phyloP scores from a whole-genome alignment of 2,888 invertebrate species.

The Crocallis elinguaria region DNA sequence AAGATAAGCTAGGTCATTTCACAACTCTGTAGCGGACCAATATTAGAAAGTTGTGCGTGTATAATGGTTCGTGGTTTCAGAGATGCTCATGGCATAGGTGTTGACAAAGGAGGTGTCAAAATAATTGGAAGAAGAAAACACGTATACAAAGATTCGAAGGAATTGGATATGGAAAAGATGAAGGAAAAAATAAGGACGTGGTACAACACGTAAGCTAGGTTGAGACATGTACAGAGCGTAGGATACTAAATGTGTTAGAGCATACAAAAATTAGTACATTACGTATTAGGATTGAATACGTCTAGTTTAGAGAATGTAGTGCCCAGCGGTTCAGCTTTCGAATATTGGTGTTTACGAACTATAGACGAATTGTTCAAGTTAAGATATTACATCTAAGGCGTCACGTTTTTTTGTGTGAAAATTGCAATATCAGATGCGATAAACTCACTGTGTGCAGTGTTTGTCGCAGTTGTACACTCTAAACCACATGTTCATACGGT shows the following conservation, averaged over 20 bases:
- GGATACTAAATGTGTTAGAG: constrained; percentile 67
- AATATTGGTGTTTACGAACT: constrained; percentile 71
- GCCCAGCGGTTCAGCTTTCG: constrained; percentile 80
- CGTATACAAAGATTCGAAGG: constrained; percentile 9
- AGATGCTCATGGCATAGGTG: constrained; percentile 30
- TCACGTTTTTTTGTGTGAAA: constrained; percentile 13
- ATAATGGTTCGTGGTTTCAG: constrained; percentile 58
- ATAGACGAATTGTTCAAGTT: constrained; percentile 65
- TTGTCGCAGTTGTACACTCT: not conserved
- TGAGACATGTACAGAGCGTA: constrained; percentile 60
- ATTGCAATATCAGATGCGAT: not conserved
- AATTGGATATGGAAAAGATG: not conserved
- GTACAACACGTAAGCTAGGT: constrained; percentile 25
- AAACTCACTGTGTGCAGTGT: not conserved
- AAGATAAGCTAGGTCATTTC: constrained; percentile 79
- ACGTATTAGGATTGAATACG: constrained; percentile 66
- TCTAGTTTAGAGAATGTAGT: constrained; percentile 73
- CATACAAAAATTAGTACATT: constrained; percentile 66
- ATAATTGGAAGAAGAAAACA: constrained; percentile 14
- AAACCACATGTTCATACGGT: not conserved
- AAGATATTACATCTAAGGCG: constrained; percentile 36
- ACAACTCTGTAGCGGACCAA: constrained; percentile 84
- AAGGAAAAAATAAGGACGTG: constrained; percentile 7
- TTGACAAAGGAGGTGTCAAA: constrained; percentile 21
- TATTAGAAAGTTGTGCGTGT: constrained; percentile 84